Percentiles rank a stretch among this genome's conserved stretches.
phyloP scores from a whole-genome alignment of 2,797 vertebrate species.

The Lophura swinhoii region DNA sequence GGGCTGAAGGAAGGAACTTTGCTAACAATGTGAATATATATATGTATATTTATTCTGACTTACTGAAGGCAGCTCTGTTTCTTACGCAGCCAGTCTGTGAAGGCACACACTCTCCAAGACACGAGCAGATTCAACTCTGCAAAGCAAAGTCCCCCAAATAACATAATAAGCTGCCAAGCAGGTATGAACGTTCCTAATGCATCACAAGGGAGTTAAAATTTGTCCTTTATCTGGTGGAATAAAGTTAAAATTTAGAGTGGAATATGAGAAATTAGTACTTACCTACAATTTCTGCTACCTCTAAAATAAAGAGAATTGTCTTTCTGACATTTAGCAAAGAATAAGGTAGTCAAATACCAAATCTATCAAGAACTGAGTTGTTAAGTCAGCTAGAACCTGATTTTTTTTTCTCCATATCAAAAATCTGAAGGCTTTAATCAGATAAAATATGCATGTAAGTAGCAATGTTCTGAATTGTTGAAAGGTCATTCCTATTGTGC shows the following conservation, averaged over 20 bases:
- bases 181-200: slow-evolving; percentile 5
- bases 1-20: neutral
- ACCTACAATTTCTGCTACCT: neutral
- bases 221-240: neutral
- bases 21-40: neutral
- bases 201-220: neutral
- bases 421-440: neutral
- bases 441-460: neutral
- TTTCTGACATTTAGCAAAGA: neutral
- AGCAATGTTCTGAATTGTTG: neutral
- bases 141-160: slow-evolving; percentile 38
- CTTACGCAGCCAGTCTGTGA: neutral
- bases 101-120: neutral
- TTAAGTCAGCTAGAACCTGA: slow-evolving; percentile 6
- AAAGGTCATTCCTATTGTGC: slow-evolving; percentile 17
- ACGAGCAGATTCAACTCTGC: neutral
- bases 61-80: neutral
- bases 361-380: neutral
- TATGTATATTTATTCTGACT: neutral
- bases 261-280: neutral
- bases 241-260: neutral
- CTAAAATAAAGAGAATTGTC: slow-evolving; percentile 6
- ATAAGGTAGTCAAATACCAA: neutral
- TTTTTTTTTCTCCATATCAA: neutral
- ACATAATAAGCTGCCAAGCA: slow-evolving; percentile 35